A percentile compares a stretch with the other conserved stretches of the same genome.
These are phyloP conservation scores for Hydrolagus colliei DNA, from an alignment of 2,797 vertebrate genomes.

Conservation along the genomic window DNA sequence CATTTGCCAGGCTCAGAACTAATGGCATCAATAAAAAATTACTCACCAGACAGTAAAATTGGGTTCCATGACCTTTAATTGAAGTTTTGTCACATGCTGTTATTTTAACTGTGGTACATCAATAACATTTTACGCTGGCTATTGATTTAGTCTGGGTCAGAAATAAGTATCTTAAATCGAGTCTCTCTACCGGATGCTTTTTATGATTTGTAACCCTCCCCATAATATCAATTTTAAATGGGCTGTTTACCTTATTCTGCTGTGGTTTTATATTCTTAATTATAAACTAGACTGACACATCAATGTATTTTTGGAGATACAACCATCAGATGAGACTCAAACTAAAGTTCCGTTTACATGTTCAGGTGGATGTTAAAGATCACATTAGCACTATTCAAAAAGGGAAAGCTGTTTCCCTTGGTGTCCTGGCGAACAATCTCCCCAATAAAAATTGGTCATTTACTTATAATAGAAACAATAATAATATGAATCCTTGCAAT, in stretches of 20 bases:
- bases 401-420: too few relatives aligned
- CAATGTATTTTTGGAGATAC: too few relatives aligned
- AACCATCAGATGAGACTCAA: too few relatives aligned
- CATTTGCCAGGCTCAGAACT: not conserved
- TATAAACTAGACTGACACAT: not conserved
- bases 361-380: too few relatives aligned
- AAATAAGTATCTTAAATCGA: slow-evolving; percentile 3
- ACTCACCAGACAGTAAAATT: slow-evolving; percentile 23
- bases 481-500: too few relatives aligned
- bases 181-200: not conserved
- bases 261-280: not conserved
- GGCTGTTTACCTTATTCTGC: not conserved
- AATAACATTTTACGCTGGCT: slow-evolving; percentile 10
- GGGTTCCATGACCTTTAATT: slow-evolving; percentile 14
- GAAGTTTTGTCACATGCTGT: not conserved
- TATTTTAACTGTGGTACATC: slow-evolving; percentile 5
- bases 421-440: too few relatives aligned
- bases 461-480: too few relatives aligned
- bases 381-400: too few relatives aligned
- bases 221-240: not conserved
- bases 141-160: slow-evolving; percentile 21
- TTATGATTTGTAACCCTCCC: too few relatives aligned
- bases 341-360: too few relatives aligned
- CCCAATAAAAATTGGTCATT: too few relatives aligned
- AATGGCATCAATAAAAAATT: not conserved